These are phyloP conservation scores for Didymodactylos carnosus DNA, from an alignment of 2,888 invertebrate species.

Conservation along the genomic window DNA sequence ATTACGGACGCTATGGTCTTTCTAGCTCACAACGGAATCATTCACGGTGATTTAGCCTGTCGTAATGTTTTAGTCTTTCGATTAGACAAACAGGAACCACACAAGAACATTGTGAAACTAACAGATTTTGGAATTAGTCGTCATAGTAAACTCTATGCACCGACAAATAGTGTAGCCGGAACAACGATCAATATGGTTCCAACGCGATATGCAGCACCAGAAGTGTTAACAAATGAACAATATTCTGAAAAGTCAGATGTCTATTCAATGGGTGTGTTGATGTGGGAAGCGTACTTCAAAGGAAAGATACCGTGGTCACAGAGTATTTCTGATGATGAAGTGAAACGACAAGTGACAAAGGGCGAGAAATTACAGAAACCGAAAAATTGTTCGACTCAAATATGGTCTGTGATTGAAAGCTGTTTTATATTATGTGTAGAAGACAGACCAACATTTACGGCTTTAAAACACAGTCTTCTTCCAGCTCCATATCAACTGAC, in stretches of 20 bases:
- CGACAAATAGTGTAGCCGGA: neutral
- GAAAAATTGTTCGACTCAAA: neutral
- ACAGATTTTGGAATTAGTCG: neutral
- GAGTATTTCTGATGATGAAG: neutral
- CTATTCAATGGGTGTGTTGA: neutral
- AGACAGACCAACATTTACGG: neutral
- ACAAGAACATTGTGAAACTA: neutral
- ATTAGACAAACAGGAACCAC: neutral
- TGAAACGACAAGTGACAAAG: neutral
- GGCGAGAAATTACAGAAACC: neutral
- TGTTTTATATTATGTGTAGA: neutral
- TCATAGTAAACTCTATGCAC: neutral
- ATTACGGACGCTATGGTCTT: neutral
- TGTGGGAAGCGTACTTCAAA: neutral
- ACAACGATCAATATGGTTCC: neutral
- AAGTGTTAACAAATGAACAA: neutral
- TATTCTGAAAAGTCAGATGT: neutral
- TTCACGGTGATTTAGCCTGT: neutral
- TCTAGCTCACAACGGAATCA: neutral
- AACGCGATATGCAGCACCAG: neutral
- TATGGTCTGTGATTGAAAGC: neutral
- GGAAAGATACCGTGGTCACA: neutral
- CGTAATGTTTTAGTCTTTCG: neutral
- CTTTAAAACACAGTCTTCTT: no score
- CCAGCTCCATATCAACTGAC: no score